Conservation (phyloP, 2,797 vertebrate genomes). For the Antennarius maculatus region DNA sequence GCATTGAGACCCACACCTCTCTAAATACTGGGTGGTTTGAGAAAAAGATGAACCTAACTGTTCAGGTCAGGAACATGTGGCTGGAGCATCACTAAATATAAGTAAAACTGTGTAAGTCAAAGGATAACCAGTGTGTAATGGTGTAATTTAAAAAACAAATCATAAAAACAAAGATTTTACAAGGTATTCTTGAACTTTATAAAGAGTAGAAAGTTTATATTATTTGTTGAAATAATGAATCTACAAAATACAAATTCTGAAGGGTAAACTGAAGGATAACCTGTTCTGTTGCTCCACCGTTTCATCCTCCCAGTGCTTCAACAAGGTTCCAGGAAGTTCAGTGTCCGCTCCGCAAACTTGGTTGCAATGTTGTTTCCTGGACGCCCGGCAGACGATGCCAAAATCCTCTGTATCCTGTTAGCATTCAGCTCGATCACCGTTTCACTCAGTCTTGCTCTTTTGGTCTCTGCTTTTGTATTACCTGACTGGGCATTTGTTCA, state of each 20-base stretch:
- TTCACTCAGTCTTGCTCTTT: slow-evolving; percentile 30
- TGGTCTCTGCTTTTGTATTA: slow-evolving; percentile 34
- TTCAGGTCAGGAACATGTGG: slow-evolving; percentile 8
- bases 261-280: slow-evolving; percentile 37
- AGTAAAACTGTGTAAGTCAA: slow-evolving; percentile 1
- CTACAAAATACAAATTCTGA: not conserved
- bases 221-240: not conserved
- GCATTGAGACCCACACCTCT: not conserved
- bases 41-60: not conserved
- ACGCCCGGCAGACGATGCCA: slow-evolving; percentile 54
- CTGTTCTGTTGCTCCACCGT: slow-evolving; percentile 29
- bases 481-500: slow-evolving; percentile 36
- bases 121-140: not conserved
- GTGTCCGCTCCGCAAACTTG: slow-evolving; percentile 28
- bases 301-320: slow-evolving; percentile 16
- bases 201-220: not conserved
- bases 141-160: not conserved
- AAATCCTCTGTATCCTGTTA: slow-evolving; percentile 55
- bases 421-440: slow-evolving; percentile 31
- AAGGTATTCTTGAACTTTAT: slow-evolving; percentile 3
- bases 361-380: slow-evolving; percentile 62
- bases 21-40: not conserved
- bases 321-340: slow-evolving; percentile 32
- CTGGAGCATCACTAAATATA: slow-evolving; percentile 15
- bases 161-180: not conserved